A percentile compares a stretch with the other conserved stretches of the same genome.
phyloP scores from a whole-genome alignment of 1,140 invertebrate species.

The Brachionus calyciflorus region DNA sequence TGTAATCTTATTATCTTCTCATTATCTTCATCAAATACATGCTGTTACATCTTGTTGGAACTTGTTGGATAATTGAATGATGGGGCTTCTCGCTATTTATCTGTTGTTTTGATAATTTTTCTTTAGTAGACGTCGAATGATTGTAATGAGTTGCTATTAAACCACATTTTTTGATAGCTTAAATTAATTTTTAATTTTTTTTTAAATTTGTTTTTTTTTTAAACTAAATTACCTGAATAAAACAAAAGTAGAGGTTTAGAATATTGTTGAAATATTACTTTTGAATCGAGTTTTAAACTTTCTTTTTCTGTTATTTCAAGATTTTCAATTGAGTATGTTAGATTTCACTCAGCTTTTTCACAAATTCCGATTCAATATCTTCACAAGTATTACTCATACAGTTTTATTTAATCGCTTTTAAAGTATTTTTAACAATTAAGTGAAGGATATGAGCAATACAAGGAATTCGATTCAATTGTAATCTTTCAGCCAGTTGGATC shows the following conservation, averaged over 20 bases:
- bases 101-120: not conserved
- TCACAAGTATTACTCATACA: not conserved
- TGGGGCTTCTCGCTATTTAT: not conserved
- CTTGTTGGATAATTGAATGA: not conserved
- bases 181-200: not conserved
- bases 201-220: not conserved
- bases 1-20: not conserved
- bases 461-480: not conserved
- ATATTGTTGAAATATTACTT: too few relatives aligned
- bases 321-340: too few relatives aligned
- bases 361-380: not conserved
- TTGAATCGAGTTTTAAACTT: too few relatives aligned
- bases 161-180: conserved; percentile 13
- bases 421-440: not conserved
- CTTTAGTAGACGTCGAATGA: not conserved
- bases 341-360: not conserved
- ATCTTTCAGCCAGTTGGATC: not conserved
- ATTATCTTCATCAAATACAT: not conserved
- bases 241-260: too few relatives aligned
- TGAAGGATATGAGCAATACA: conserved; percentile 19
- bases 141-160: not conserved
- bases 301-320: too few relatives aligned
- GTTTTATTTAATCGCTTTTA: conserved; percentile 8
- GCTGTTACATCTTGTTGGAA: not conserved
- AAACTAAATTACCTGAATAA: too few relatives aligned